Conservation (phyloP, 2,797 vertebrate species). For the Megalops cyprinoides region DNA sequence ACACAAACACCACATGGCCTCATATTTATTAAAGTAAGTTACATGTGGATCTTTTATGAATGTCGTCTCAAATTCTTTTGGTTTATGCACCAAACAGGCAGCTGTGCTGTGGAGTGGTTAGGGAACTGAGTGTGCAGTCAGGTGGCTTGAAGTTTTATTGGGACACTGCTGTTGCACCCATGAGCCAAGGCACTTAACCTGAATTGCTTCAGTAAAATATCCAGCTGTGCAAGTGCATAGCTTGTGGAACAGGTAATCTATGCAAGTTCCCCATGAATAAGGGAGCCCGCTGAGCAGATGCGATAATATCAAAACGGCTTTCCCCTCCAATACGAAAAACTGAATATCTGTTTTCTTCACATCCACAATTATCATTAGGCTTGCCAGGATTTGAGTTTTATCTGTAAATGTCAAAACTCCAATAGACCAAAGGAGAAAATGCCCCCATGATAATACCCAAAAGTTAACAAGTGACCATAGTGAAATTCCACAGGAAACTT, state of each 20-base stretch:
- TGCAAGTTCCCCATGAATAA: background rate
- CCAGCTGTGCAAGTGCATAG: too few relatives aligned
- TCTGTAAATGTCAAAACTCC: background rate
- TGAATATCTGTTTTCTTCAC: background rate
- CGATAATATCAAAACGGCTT: background rate
- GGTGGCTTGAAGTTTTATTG: background rate
- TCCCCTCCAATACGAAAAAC: background rate
- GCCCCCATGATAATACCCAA: too few relatives aligned
- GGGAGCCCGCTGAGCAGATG: background rate
- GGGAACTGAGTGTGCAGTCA: background rate
- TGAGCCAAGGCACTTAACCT: too few relatives aligned
- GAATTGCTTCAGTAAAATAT: background rate
- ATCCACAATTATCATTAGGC: background rate
- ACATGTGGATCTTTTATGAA: background rate
- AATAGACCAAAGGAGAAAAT: too few relatives aligned
- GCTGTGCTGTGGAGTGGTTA: background rate
- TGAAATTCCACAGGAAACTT: too few relatives aligned
- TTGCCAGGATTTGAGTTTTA: background rate
- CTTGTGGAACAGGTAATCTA: too few relatives aligned
- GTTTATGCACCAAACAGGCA: background rate
- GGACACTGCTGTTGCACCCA: too few relatives aligned
- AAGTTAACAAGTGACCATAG: background rate
- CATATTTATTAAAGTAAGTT: background rate
- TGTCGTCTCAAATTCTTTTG: background rate
- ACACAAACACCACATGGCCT: background rate